phyloP scores from a whole-genome alignment of 2,888 invertebrate genomes.

The Antheraea yamamai region DNA sequence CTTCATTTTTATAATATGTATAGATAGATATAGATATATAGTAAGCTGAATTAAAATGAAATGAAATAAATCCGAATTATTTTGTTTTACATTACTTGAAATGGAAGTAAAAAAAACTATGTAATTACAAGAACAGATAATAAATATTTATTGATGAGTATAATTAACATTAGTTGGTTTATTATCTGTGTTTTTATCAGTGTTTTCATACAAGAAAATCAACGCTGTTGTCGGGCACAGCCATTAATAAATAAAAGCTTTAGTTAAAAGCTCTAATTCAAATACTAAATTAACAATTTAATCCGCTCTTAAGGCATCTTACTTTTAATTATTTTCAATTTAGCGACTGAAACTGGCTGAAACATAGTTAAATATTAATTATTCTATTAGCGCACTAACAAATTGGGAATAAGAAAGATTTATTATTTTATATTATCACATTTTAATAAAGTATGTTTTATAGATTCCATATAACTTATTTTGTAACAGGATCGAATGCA shows the following conservation, averaged over 20 bases:
- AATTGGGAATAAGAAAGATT: neutral
- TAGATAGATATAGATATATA: too few species aligned
- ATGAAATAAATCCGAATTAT: too few species aligned
- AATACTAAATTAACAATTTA: neutral
- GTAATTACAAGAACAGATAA: too few species aligned
- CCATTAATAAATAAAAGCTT: neutral
- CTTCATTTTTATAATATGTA: too few species aligned
- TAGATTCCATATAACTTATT: neutral
- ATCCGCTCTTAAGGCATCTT: neutral
- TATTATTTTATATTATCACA: neutral
- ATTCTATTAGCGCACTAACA: neutral
- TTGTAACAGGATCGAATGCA: neutral
- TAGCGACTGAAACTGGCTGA: neutral
- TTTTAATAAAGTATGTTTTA: neutral
- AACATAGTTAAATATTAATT: neutral
- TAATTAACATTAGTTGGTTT: too few species aligned
- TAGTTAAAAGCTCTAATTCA: neutral
- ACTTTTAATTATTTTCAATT: neutral
- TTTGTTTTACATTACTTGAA: too few species aligned
- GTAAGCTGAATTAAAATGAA: too few species aligned
- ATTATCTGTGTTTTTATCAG: too few species aligned
- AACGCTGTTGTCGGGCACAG: too few species aligned
- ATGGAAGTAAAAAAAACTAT: too few species aligned
- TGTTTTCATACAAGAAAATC: too few species aligned
- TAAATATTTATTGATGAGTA: too few species aligned